Evolutionary conservation across 2,797 vertebrate species (phyloP), one percentile per base, ranked within the genome.

Genomic region (Alosa sapidissima): DNA sequence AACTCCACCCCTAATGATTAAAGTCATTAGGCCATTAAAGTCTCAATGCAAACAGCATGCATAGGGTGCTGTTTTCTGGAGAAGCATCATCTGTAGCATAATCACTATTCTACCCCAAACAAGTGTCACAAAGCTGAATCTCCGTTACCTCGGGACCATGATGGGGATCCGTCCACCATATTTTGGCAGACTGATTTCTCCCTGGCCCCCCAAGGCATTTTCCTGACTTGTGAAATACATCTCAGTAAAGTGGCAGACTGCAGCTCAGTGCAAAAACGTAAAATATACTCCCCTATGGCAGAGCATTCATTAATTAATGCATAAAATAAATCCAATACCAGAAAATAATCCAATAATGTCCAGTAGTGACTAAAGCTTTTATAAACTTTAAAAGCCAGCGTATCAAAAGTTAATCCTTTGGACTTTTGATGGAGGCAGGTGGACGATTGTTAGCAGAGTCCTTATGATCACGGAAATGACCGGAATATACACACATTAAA

Each of bases 361-460:
- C 36, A 8, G 13, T 28, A 10, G 36, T 75, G 68, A 19, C 13
- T 41, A 19, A 1, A 19, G 72, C 14, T 21, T 41, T 47, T 14
- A 62, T 62, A 78, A 78, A 78, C 72, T 78, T 78, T 78, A 19
- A 78, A 19, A 45, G 72, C 36, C 36, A 78, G 16, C 72, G 14
- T 21, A 47, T 78, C 72, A 78, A 78, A 62, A 78, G 72, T 78
- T 78, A 78, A 78, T 78, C 72, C 72, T 2, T 78, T 47, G 78
- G 72, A 78, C 72, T 78, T 47, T 10, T 41, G 72, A 47, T 78
- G 72, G 41, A 21, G 16, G 72, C 41, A 78, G 72, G 72, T 78
- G 72, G 72, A 47, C 36, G 41, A 9, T 9, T 45, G 41, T 47
- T 78, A 47, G 41, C 5, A 21, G 72, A 41, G 2, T 75, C 68